Evolutionary conservation across 2,113 vertebrate species (phyloP).

Genomic region (Megaceryle maxima): DNA sequence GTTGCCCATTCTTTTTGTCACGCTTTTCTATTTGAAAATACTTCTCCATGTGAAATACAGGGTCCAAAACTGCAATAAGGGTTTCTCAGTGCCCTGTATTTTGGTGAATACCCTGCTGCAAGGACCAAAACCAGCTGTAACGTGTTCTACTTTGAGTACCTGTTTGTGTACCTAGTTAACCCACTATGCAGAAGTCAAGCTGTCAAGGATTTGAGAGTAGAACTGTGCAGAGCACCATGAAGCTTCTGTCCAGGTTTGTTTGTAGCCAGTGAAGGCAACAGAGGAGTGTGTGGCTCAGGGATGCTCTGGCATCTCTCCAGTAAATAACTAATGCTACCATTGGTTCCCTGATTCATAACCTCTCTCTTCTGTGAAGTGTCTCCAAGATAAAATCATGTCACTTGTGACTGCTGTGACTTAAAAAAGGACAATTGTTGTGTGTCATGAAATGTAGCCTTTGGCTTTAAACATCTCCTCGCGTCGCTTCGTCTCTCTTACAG

Average conservation of each 20-base stretch:
- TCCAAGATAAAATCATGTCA: background rate
- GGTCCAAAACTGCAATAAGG: background rate
- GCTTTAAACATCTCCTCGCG: background rate
- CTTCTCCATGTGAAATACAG: background rate
- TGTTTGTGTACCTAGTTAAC: background rate
- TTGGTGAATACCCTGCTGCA: background rate
- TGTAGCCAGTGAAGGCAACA: background rate
- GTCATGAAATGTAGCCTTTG: background rate
- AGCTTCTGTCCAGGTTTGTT: background rate
- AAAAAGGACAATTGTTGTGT: background rate
- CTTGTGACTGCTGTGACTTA: background rate
- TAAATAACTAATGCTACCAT: background rate
- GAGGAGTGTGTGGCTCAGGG: rapidly evolving
- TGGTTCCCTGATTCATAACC: background rate
- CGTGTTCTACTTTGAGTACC: background rate
- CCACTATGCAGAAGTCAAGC: background rate
- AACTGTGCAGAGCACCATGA: background rate
- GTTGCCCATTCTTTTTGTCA: background rate
- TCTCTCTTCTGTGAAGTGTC: background rate
- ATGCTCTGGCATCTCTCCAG: background rate
- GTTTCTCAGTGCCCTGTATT: background rate
- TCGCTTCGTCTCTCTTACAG: background rate
- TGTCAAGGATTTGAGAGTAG: background rate
- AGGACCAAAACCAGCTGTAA: background rate
- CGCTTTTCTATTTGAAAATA: background rate